phyloP scores from a whole-genome alignment of 2,113 vertebrate genomes.

The Uria lomvia region DNA sequence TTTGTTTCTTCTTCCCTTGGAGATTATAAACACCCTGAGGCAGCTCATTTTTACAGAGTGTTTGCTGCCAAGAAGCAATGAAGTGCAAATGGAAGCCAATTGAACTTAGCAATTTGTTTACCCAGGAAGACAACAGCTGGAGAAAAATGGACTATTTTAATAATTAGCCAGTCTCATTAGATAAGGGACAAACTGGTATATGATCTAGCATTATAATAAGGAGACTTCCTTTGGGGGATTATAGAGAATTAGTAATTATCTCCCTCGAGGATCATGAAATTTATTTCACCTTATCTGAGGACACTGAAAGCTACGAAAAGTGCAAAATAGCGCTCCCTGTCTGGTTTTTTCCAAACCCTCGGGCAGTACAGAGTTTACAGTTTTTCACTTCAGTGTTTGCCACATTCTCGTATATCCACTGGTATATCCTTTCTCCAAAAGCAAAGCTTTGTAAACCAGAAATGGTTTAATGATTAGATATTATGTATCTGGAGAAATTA shows the following conservation, averaged over 20 bases:
- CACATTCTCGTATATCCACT: neutral
- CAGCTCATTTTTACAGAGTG: conserved; percentile 46
- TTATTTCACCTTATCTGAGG: neutral
- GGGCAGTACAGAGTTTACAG: neutral
- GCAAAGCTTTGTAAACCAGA: neutral
- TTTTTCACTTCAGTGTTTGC: neutral
- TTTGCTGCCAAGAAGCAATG: conserved; percentile 68
- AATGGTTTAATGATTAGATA: neutral
- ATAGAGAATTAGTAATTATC: conserved; percentile 43
- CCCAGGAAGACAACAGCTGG: conserved; percentile 60
- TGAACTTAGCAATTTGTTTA: conserved; percentile 68
- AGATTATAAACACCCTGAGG: conserved; percentile 53
- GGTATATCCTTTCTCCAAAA: neutral
- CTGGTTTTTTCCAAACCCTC: neutral
- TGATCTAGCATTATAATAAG: conserved; percentile 57
- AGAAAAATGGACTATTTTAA: conserved; percentile 63
- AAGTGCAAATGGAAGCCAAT: conserved; percentile 69
- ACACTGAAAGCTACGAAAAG: neutral
- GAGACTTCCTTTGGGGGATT: neutral
- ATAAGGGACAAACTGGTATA: conserved; percentile 28
- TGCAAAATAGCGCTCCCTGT: neutral
- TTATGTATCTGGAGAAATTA: neutral
- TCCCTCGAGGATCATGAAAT: conserved; percentile 34
- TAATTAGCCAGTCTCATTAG: conserved; percentile 57
- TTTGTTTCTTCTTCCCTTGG: conserved; percentile 44